Conservation (phyloP, 2,888 invertebrate genomes). For the Beris chalybata region DNA sequence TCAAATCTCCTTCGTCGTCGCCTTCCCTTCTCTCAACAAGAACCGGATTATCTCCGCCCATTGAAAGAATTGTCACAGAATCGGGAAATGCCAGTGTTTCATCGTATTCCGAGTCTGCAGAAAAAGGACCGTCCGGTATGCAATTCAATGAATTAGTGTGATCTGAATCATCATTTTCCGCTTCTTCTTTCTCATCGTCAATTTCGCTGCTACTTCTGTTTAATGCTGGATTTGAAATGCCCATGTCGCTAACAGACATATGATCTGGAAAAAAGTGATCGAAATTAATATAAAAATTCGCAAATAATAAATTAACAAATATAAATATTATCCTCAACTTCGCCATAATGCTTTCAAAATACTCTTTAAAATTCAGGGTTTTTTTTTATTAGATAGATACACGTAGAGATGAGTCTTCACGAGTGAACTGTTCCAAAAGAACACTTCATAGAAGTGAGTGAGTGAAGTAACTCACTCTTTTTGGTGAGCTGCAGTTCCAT, state of each 20-base stretch:
- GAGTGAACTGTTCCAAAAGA: no score
- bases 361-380: no score
- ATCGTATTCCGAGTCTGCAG: constrained; percentile 75
- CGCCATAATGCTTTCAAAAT: no score
- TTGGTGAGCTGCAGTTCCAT: no score
- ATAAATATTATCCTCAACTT: no score
- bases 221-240: constrained; percentile 44
- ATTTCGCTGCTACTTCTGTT: constrained; percentile 45
- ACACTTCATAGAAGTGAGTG: no score
- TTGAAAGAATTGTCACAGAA: constrained; percentile 68
- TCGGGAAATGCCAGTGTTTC: constrained; percentile 78
- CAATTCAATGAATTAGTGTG: constrained; percentile 47
- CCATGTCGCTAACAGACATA: constrained; percentile 42
- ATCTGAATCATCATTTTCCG: constrained; percentile 48
- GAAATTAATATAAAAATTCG: not conserved
- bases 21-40: constrained; percentile 57
- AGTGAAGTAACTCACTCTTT: no score
- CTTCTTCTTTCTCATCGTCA: constrained; percentile 27
- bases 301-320: no score
- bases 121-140: constrained; percentile 61
- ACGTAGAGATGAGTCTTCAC: no score
- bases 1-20: constrained; percentile 48
- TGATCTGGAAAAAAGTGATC: constrained; percentile 42
- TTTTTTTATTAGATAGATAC: no score
- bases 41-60: constrained; percentile 57